Evolutionary conservation across 2,888 invertebrate genomes (phyloP), one percentile per base, ranked within the genome.

Genomic region (Ormyrus rosae): DNA sequence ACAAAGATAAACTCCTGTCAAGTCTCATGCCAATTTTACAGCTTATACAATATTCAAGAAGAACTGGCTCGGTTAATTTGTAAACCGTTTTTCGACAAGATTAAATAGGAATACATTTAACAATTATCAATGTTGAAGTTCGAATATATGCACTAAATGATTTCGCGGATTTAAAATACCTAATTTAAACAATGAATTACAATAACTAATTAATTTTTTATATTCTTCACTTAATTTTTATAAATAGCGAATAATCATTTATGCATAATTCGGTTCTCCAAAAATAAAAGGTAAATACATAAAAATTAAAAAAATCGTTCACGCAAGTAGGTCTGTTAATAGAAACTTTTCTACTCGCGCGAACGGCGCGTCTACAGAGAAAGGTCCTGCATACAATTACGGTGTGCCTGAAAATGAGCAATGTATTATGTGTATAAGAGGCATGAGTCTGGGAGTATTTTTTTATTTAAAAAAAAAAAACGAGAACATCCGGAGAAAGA

Each of bases 1-100:
- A 70, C 61, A 45, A 64, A 70, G 70, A 19, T 19, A 19, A 85
- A 85, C 86, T 87, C 84, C 85, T 86, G 85, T 87, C 85, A 87
- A 80, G 86, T 84, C 86, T 88, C 88, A 88, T 87, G 87, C 87
- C 88, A 87, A 86, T 86, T 85, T 84, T 83, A 85, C 55, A 82
- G 64, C 78, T 74, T 75, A 81, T 75, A 83, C 79, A 78, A 79
- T 82, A 83, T 82, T 83, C 82, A 83, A 60, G 65, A 83, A 84
- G 51, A 78, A 78, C 60, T 73, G 82, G 75, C 82, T 84, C 84
- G 83, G 83, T 75, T 83, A 83, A 84, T 84, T 83, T 80, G 45
- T 78, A 77, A 72, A 76, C 73, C 53, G 58, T 78, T 78, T 80
- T 76, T 75, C 64, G 53, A 9, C 58, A 72, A 81, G 50, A 63